phyloP scores from a whole-genome alignment of 2,888 invertebrate genomes.

The Pelosia muscerda region DNA sequence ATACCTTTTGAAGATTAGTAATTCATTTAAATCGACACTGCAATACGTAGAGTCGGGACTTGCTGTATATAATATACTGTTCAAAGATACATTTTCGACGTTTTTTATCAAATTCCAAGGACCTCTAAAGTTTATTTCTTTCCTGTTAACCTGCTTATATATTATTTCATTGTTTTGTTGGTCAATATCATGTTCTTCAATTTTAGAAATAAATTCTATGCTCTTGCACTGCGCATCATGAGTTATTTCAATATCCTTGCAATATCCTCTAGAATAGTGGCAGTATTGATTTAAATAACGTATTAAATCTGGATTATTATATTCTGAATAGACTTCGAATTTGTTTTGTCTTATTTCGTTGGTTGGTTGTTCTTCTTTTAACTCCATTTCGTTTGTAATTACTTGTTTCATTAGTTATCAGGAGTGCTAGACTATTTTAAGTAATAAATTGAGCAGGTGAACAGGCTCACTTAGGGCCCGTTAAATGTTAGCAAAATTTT shows the following conservation, averaged over 20 bases:
- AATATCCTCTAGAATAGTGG: not conserved
- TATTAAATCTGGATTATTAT: constrained; percentile 2
- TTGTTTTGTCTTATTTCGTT: not conserved
- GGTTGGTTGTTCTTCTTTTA: constrained; percentile 4
- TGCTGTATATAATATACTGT: not conserved
- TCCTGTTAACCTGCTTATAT: constrained; percentile 5
- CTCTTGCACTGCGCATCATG: not conserved
- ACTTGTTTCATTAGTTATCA: not conserved
- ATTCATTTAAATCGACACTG: constrained; percentile 19
- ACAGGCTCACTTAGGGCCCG: constrained; percentile 4
- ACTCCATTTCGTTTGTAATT: not conserved
- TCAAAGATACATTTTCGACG: not conserved
- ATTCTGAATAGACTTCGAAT: not conserved
- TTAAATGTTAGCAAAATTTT: constrained; percentile 5
- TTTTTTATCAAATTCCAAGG: not conserved
- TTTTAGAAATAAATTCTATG: not conserved
- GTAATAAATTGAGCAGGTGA: not conserved
- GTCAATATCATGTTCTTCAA: not conserved
- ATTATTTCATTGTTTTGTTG: not conserved
- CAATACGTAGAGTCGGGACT: constrained; percentile 11
- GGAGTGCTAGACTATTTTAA: not conserved
- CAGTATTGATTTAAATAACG: not conserved
- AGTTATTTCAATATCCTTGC: not conserved
- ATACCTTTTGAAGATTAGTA: constrained; percentile 23
- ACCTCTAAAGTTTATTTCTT: constrained; percentile 1